phyloP scores from a whole-genome alignment of 2,888 invertebrate genomes.

The Abrostola tripartita region DNA sequence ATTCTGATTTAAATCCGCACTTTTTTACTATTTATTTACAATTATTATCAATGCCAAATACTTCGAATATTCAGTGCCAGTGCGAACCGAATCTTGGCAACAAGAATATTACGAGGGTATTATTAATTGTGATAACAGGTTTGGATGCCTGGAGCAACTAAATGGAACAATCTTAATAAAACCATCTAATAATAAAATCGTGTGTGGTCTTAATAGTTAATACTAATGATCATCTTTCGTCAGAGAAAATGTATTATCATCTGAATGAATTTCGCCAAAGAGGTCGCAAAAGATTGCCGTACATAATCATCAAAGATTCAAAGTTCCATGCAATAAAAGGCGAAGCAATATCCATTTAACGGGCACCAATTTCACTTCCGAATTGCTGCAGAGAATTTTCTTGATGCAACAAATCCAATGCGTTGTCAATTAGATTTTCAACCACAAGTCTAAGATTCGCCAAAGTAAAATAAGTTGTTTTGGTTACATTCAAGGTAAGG shows the following conservation, averaged over 20 bases:
- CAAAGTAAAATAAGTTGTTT: no score
- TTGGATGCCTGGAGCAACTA: conserved; percentile 31
- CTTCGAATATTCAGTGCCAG: conserved; percentile 33
- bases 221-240: conserved; percentile 8
- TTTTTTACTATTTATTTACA: conserved; percentile 36
- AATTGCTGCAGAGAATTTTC: no score
- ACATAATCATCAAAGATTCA: no score
- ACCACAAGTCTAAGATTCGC: no score
- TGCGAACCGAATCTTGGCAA: conserved; percentile 40
- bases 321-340: no score
- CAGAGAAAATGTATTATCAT: conserved; percentile 5
- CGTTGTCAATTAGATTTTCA: no score
- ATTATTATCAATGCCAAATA: conserved; percentile 42
- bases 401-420: no score
- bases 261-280: no score
- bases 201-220: conserved; percentile 24
- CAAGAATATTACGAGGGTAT: conserved; percentile 25
- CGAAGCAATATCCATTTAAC: no score
- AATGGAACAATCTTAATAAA: conserved; percentile 22
- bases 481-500: background rate
- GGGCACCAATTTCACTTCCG: no score
- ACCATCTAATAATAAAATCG: conserved; percentile 30
- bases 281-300: no score
- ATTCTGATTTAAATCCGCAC: conserved; percentile 14
- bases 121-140: conserved; percentile 43